Percentiles rank a stretch among this genome's conserved stretches.
These are phyloP conservation scores for Batillaria attramentaria DNA, from an alignment of 1,140 invertebrate genomes.

Conservation along the genomic window DNA sequence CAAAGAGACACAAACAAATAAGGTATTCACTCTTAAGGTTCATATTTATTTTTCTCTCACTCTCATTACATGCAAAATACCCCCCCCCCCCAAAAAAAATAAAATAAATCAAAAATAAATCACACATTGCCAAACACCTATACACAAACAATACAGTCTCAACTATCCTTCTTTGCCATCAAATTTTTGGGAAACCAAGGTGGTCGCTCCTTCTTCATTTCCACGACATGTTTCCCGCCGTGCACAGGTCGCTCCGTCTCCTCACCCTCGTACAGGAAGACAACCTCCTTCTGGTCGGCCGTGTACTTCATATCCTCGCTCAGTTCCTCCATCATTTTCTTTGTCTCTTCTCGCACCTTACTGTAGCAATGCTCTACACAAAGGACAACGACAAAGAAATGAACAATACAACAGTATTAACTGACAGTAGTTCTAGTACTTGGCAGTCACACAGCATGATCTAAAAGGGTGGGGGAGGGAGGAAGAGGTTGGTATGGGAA, in stretches of 20 bases:
- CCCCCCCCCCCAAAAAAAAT: background rate
- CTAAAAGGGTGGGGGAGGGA: no score
- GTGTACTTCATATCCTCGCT: constrained; percentile 77
- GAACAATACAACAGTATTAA: no score
- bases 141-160: background rate
- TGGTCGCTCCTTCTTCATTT: constrained; percentile 82
- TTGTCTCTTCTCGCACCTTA: constrained; percentile 84
- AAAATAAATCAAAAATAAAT: background rate
- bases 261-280: constrained; percentile 88
- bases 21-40: background rate
- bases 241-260: constrained; percentile 72
- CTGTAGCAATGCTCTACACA: constrained; percentile 83
- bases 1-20: background rate
- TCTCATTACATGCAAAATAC: background rate
- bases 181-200: constrained; percentile 87
- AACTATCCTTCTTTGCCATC: constrained; percentile 70
- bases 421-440: no score
- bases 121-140: background rate
- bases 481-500: no score
- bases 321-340: constrained; percentile 83
- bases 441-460: no score
- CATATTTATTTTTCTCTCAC: background rate
- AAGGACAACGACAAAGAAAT: no score
- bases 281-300: constrained; percentile 86
- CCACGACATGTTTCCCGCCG: constrained; percentile 79